phyloP scores from a whole-genome alignment of 2,113 vertebrate species.

The Sminthopsis crassicaudata region DNA sequence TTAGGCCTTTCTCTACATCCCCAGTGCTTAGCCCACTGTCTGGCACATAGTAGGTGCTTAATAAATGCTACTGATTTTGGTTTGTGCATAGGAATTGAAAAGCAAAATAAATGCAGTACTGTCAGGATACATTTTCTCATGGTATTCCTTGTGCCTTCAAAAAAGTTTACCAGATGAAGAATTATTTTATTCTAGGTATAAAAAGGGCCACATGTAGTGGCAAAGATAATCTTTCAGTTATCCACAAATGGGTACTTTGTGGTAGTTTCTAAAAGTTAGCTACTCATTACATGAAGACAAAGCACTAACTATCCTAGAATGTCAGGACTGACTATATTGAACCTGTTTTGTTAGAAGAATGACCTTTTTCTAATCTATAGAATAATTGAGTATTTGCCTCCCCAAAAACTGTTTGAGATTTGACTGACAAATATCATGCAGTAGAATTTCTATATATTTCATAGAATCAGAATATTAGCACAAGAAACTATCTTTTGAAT shows the following conservation, averaged over 20 bases:
- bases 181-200: background rate
- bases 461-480: background rate
- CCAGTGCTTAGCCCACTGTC: background rate
- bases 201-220: background rate
- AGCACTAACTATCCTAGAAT: background rate
- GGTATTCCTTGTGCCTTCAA: background rate
- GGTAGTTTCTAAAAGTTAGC: background rate
- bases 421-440: background rate
- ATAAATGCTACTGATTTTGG: background rate
- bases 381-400: background rate
- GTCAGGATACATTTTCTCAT: background rate
- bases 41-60: background rate
- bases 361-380: background rate
- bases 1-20: background rate
- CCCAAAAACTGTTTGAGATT: background rate
- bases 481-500: background rate
- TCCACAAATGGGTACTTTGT: background rate
- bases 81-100: background rate
- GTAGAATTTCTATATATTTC: background rate
- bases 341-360: background rate
- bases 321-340: background rate
- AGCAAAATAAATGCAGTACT: background rate
- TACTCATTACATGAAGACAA: background rate
- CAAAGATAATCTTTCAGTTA: background rate
- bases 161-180: background rate